A percentile compares a stretch with the other conserved stretches of the same genome.
phyloP scores from a whole-genome alignment of 2,113 vertebrate genomes.

The Nycticorax nycticorax region DNA sequence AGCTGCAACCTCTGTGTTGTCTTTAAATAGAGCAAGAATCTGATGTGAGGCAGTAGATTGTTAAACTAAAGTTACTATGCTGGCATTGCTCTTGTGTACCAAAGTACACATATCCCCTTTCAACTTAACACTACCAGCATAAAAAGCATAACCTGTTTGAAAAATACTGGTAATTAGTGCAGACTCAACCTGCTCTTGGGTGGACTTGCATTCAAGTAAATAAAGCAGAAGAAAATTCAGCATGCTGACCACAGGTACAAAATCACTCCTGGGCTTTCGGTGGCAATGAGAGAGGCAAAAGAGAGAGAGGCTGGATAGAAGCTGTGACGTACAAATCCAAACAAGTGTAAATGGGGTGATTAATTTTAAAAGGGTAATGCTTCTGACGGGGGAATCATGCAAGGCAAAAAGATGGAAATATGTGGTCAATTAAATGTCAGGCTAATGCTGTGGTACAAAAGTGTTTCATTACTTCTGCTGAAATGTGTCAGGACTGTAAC shows the following conservation, averaged over 20 bases:
- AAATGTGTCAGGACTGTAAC: neutral
- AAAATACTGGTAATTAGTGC: neutral
- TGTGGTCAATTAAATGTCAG: neutral
- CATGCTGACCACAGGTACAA: neutral
- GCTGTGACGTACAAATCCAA: neutral
- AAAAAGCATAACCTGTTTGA: neutral
- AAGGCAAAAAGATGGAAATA: neutral
- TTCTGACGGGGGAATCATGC: neutral
- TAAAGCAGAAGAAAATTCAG: neutral
- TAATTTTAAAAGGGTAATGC: neutral
- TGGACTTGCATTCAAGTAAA: neutral
- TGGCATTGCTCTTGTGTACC: neutral
- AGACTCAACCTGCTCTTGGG: neutral
- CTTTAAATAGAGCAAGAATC: neutral
- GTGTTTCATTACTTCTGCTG: neutral
- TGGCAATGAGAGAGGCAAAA: neutral
- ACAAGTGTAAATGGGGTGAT: constrained; percentile 6
- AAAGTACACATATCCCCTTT: neutral
- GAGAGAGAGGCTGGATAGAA: neutral
- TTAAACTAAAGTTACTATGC: neutral
- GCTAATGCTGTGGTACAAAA: neutral
- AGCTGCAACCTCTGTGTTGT: neutral
- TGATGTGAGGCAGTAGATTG: neutral
- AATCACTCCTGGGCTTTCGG: neutral
- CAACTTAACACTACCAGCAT: neutral